Base-by-base conservation (phyloP, 1,140 invertebrate species). In the Brachionus manjavacas region DNA sequence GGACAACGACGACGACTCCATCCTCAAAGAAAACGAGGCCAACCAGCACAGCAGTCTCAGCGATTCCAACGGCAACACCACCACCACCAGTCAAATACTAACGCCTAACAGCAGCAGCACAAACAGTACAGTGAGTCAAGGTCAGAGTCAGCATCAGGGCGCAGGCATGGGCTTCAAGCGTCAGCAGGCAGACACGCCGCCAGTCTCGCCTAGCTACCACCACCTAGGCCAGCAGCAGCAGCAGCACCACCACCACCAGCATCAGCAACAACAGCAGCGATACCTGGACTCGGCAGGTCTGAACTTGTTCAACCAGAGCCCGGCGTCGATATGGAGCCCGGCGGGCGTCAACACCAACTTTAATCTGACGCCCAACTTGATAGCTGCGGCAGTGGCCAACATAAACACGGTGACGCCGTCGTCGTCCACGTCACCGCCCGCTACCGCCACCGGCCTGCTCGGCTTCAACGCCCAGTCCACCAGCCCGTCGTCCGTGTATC, bases 41-140 rank as follows among this genome's bases (percentile, higher is more conserved):
- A 89, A 84, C 41, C 49, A 64, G 23, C 39, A 81, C 20, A 81
- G 41, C 20, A 81, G 41, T 68, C 35, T 81, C 25, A 81, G 79
- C 52, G 79, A 81, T n/a, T 43, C 79, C 4, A 35, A 43, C 23
- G 8, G 52, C 23, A 25, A 46, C 52, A 46, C 12, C 39, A 20
- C 31, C 31, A 46, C 79, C 12, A 81, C 52, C 41, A 81, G 79
- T 64, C 79, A 81, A 41, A 81, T 68, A 64, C 31, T 81, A 43
- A 64, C 79, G 25, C 64, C 79, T 28, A 64, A 60, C 16, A 81
- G 52, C 39, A 81, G 79, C 60, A 68, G 79, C 79, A 39, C 64
- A 81, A 81, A 81, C 79, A 81, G 79, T 81, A 81, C 72, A 49
- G 20, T 41, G 23, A 60, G 52, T 41, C 79, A 81, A 16, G 52